These are phyloP conservation scores for Prunella himalayana DNA, from an alignment of 2,113 vertebrate genomes.

Conservation along the genomic window DNA sequence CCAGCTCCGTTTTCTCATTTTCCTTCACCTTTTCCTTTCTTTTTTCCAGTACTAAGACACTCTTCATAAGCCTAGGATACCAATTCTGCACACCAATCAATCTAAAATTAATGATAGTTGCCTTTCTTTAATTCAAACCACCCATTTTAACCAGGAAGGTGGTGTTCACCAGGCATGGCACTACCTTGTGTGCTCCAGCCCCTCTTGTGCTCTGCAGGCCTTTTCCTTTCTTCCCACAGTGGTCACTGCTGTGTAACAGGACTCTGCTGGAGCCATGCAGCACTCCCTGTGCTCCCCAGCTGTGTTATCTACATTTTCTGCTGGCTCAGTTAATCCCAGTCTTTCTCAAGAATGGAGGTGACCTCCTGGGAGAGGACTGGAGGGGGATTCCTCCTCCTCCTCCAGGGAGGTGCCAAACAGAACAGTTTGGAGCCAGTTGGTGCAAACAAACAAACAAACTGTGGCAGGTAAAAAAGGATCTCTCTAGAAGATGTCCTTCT, in stretches of 20 bases:
- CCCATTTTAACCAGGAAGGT: background rate
- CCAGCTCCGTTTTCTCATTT: background rate
- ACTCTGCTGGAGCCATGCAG: background rate
- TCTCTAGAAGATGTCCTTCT: background rate
- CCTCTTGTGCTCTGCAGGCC: background rate
- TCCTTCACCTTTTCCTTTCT: background rate
- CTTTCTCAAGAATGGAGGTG: slow-evolving; percentile 34
- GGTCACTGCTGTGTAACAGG: background rate
- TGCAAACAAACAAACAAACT: too few species aligned
- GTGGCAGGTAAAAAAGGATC: background rate
- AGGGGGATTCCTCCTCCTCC: slow-evolving; percentile 18
- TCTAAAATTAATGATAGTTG: background rate
- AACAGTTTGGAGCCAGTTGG: background rate
- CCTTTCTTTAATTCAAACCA: background rate
- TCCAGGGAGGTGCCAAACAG: background rate
- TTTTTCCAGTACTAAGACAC: background rate
- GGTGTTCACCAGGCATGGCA: accelerated
- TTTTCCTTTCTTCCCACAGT: background rate
- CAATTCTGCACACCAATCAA: background rate
- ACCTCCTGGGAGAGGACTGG: background rate
- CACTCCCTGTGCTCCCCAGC: background rate
- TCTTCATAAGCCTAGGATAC: background rate
- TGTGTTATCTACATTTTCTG: background rate
- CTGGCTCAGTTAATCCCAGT: slow-evolving; percentile 8
- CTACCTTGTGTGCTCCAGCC: background rate